Evolutionary conservation across 2,113 vertebrate genomes (phyloP).

Genomic region (Piprites chloris): DNA sequence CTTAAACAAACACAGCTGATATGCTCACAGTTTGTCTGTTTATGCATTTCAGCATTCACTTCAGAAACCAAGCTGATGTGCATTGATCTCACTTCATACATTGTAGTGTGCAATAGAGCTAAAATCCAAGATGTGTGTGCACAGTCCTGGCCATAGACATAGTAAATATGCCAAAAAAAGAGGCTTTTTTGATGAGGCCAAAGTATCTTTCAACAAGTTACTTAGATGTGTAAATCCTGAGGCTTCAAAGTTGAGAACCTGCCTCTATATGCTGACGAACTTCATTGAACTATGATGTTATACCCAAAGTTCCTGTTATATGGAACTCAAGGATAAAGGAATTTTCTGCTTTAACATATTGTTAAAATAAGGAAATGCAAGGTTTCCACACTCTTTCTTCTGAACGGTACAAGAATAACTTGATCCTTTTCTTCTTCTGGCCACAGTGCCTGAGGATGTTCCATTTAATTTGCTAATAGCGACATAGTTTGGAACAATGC

Average conservation of each 20-base stretch:
- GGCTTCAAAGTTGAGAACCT: background rate
- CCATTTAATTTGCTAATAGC: background rate
- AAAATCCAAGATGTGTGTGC: background rate
- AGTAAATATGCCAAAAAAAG: background rate
- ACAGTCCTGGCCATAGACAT: background rate
- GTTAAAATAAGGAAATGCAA: background rate
- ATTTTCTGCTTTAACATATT: background rate
- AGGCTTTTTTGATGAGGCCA: background rate
- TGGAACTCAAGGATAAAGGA: background rate
- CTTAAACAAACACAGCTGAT: slow-evolving; percentile 6
- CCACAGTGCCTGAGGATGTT: rapidly evolving
- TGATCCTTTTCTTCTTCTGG: background rate
- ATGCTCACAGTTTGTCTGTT: background rate
- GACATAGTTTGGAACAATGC: rapidly evolving
- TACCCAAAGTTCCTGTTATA: background rate
- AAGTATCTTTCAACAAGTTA: background rate
- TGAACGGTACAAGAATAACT: background rate
- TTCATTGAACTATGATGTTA: background rate
- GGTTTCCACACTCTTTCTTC: background rate
- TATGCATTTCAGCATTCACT: background rate
- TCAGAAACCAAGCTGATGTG: background rate
- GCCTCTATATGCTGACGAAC: background rate
- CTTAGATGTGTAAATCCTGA: background rate
- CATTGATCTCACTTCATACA: background rate
- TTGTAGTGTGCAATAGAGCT: background rate